phyloP scores from a whole-genome alignment of 1,140 invertebrate species.

The Drosophila melanica region DNA sequence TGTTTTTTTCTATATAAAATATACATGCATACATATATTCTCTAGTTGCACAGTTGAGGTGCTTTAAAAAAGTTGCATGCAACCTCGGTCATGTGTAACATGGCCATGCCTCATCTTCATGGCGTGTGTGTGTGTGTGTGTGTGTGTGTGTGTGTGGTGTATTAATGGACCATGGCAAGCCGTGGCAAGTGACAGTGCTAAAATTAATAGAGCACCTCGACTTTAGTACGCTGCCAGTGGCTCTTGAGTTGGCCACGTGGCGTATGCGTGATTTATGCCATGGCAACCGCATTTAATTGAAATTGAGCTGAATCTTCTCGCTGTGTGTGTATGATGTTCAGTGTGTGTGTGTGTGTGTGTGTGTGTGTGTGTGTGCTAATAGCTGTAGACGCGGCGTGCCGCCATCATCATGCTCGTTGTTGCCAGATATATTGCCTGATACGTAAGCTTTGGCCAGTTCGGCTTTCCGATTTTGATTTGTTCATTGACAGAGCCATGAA shows the following conservation, averaged over 20 bases:
- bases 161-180: constrained; percentile 41
- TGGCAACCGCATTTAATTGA: constrained; percentile 66
- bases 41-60: background rate
- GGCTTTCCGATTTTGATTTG: constrained; percentile 49
- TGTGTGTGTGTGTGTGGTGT: constrained; percentile 5
- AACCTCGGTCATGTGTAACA: background rate
- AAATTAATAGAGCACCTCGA: constrained; percentile 70
- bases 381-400: constrained; percentile 37
- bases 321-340: background rate
- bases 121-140: background rate
- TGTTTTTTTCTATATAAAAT: too few relatives aligned
- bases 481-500: constrained; percentile 46
- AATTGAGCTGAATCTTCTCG: constrained; percentile 37
- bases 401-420: constrained; percentile 15
- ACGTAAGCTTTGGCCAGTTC: constrained; percentile 32
- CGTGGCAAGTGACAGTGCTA: constrained; percentile 71
- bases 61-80: background rate
- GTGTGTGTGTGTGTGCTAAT: constrained; percentile 11
- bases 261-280: constrained; percentile 71
- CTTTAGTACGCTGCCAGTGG: constrained; percentile 30
- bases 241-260: constrained; percentile 41
- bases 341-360: background rate
- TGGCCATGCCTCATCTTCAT: background rate
- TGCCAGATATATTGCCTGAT: constrained; percentile 11
- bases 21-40: too few relatives aligned